phyloP scores from a whole-genome alignment of 2,888 invertebrate species.

The Metopia argyrocephala region DNA sequence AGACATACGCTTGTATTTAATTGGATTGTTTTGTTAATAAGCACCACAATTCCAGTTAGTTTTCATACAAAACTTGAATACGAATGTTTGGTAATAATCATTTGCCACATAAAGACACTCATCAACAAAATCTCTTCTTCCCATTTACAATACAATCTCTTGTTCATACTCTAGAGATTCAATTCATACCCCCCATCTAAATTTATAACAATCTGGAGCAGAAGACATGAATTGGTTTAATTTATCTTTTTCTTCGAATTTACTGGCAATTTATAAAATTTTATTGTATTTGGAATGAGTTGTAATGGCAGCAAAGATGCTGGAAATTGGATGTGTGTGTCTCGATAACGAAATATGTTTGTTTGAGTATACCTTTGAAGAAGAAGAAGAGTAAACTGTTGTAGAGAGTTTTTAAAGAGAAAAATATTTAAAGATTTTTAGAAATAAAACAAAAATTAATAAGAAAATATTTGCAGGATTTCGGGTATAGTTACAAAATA shows the following conservation, averaged over 20 bases:
- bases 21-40: too few relatives aligned
- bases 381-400: too few relatives aligned
- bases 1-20: background rate
- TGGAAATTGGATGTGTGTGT: too few relatives aligned
- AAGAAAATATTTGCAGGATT: too few relatives aligned
- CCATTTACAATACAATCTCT: background rate
- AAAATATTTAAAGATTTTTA: too few relatives aligned
- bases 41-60: background rate
- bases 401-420: too few relatives aligned
- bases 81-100: conserved; percentile 35
- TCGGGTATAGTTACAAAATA: too few relatives aligned
- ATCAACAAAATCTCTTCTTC: too few relatives aligned
- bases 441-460: too few relatives aligned
- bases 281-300: background rate
- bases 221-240: conserved; percentile 52
- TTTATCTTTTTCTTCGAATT: conserved; percentile 55
- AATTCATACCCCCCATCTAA: conserved; percentile 7
- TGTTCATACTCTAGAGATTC: background rate
- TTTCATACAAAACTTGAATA: background rate
- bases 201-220: conserved; percentile 54
- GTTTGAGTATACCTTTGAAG: too few relatives aligned
- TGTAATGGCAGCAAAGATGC: background rate
- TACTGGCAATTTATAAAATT: conserved; percentile 39
- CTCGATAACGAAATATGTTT: too few relatives aligned
- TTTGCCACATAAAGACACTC: background rate